Percentiles rank a stretch among this genome's conserved stretches.
Conservation (phyloP, 2,888 invertebrate genomes). For the Imbricaverruca yamaguchii region DNA sequence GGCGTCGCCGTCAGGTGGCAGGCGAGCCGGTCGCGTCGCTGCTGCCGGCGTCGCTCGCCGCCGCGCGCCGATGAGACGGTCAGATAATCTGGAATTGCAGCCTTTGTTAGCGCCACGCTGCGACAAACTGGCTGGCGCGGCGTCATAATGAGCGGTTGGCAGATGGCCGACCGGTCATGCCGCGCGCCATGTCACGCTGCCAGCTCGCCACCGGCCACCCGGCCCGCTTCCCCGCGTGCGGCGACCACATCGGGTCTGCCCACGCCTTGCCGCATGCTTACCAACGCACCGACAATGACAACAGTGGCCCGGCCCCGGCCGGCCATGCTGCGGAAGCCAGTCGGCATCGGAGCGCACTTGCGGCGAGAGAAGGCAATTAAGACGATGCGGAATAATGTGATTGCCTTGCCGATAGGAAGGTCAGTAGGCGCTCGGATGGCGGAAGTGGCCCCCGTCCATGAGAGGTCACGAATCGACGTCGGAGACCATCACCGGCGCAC, state of each 20-base stretch:
- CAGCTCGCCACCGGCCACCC: not conserved
- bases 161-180: not conserved
- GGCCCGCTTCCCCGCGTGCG: not conserved
- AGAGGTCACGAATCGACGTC: no score
- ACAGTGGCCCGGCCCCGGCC: not conserved
- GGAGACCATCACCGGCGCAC: no score
- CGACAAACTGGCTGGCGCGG: not conserved
- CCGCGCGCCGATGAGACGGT: not conserved
- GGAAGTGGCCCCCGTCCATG: not conserved
- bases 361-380: not conserved
- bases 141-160: not conserved
- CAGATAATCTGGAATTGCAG: slow-evolving; percentile 18
- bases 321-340: not conserved
- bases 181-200: not conserved
- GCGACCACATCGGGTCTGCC: not conserved
- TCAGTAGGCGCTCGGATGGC: not conserved
- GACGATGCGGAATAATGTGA: not conserved
- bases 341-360: not conserved
- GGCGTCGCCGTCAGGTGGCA: slow-evolving; percentile 13
- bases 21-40: not conserved
- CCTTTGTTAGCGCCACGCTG: not conserved
- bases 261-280: not conserved
- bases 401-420: slow-evolving; percentile 8
- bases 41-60: not conserved
- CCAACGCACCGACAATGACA: not conserved